These are phyloP conservation scores for Cephonodes hylas DNA, from an alignment of 2,888 invertebrate species.

Conservation along the genomic window DNA sequence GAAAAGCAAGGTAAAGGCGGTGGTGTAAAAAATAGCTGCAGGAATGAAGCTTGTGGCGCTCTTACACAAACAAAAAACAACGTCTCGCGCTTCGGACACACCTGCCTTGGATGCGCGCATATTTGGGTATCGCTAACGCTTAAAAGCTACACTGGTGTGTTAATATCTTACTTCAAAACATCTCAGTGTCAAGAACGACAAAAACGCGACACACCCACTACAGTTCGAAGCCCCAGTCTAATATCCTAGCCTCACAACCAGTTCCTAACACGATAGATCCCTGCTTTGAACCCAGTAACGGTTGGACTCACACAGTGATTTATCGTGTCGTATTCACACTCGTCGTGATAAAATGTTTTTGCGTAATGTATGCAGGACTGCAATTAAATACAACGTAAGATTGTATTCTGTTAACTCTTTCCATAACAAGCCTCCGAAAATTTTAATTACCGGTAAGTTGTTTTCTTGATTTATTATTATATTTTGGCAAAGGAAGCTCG, in stretches of 20 bases:
- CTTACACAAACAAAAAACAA: neutral
- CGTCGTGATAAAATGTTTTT: conserved; percentile 46
- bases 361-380: conserved; percentile 48
- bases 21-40: neutral
- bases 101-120: neutral
- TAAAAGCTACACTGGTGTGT: too few relatives aligned
- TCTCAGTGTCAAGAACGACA: neutral
- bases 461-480: neutral
- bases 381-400: conserved; percentile 47
- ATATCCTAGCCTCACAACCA: conserved; percentile 37
- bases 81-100: neutral
- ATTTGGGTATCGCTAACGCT: neutral
- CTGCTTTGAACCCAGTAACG: conserved; percentile 47
- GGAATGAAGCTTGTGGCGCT: neutral
- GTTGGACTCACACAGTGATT: conserved; percentile 50
- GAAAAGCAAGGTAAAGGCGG: neutral
- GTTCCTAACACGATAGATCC: conserved; percentile 51
- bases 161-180: neutral
- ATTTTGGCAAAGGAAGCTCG: neutral
- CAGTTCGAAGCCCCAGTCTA: conserved; percentile 19
- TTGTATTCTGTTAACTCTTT: conserved; percentile 48
- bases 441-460: conserved; percentile 81
- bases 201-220: neutral
- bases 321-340: conserved; percentile 44
- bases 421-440: conserved; percentile 68